Conservation (phyloP, 2,113 vertebrate genomes). For the Tachuris rubrigastra region DNA sequence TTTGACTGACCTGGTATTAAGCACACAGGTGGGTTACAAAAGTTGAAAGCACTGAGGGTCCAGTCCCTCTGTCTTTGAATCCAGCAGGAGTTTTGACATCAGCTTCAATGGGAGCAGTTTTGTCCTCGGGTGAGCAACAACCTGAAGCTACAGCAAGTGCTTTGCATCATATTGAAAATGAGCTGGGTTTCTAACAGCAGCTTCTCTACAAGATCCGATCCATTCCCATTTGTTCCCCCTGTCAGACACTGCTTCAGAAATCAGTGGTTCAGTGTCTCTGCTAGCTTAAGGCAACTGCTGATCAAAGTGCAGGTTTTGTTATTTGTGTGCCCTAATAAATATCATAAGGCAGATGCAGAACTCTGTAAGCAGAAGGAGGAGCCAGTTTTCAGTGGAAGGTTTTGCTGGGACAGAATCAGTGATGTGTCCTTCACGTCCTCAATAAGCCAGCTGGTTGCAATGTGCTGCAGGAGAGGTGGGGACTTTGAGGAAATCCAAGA, state of each 20-base stretch:
- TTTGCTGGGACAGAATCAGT: neutral
- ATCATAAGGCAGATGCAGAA: neutral
- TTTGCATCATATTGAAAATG: neutral
- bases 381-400: neutral
- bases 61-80: neutral
- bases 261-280: neutral
- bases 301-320: slow-evolving; percentile 15
- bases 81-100: neutral
- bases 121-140: neutral
- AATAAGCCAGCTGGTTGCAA: neutral
- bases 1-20: neutral
- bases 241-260: neutral
- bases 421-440: neutral
- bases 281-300: neutral
- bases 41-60: neutral
- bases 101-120: neutral
- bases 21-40: neutral
- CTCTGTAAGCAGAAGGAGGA: neutral
- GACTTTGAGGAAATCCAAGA: neutral
- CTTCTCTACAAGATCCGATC: neutral
- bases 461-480: neutral
- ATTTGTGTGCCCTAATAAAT: neutral
- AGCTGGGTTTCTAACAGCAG: neutral
- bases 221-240: neutral
- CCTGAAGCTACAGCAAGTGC: neutral